Evolutionary conservation across 2,888 invertebrate genomes (phyloP).

Genomic region (Thumatha senex): DNA sequence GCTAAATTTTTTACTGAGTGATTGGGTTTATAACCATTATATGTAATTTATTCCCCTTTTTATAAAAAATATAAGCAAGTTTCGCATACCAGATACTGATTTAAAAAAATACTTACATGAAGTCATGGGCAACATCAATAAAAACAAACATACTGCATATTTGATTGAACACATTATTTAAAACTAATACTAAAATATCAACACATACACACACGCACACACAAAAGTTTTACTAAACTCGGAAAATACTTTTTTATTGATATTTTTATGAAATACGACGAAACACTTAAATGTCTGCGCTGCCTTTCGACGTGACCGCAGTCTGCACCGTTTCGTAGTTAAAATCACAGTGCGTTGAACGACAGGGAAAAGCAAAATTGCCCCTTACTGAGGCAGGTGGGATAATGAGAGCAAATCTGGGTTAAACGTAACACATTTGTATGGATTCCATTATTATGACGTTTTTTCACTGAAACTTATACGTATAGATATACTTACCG

Average conservation of each 20-base stretch:
- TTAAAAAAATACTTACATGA: slow-evolving; percentile 46
- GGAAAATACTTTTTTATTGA: no score
- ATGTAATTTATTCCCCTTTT: no score
- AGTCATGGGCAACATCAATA: slow-evolving; percentile 41
- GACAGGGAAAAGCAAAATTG: slow-evolving; percentile 33
- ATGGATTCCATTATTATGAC: neutral
- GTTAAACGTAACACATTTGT: neutral
- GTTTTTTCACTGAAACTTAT: neutral
- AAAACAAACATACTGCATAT: slow-evolving; percentile 47
- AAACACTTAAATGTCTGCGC: neutral
- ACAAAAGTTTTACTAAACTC: no score
- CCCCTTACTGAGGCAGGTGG: neutral
- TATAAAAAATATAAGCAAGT: no score
- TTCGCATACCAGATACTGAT: no score
- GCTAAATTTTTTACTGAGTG: no score
- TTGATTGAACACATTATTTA: slow-evolving; percentile 7
- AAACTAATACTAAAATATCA: no score
- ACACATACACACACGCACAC: no score
- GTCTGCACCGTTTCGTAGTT: slow-evolving; percentile 9
- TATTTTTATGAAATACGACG: neutral
- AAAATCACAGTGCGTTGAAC: slow-evolving; percentile 13
- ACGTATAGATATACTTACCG: neutral
- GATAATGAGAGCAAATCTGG: neutral
- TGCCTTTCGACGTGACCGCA: slow-evolving; percentile 8
- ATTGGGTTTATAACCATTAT: no score